Conservation (phyloP, 1,140 invertebrate species). For the Brachionus plicatilis region DNA sequence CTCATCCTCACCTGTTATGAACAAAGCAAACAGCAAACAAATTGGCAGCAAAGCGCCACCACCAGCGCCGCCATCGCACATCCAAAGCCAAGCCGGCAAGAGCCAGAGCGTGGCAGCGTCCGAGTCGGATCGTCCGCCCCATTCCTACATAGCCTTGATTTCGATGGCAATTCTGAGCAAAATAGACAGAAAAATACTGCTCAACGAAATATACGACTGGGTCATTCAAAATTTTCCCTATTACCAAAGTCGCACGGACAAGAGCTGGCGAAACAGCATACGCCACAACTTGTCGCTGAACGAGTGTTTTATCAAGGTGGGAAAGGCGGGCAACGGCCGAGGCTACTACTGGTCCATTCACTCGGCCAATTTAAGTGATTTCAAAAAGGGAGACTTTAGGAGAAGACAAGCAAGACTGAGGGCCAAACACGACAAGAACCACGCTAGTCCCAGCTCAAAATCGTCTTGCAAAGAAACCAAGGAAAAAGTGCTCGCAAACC, state of each 20-base stretch:
- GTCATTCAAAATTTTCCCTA: conserved; percentile 84
- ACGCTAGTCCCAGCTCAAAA: not conserved
- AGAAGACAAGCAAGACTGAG: conserved; percentile 79
- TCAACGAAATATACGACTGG: conserved; percentile 96
- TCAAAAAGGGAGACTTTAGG: conserved; percentile 85
- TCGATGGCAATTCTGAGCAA: conserved; percentile 95
- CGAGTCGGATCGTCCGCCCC: conserved; percentile 71
- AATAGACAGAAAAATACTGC: conserved; percentile 83
- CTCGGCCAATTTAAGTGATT: conserved; percentile 88
- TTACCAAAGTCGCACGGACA: conserved; percentile 68
- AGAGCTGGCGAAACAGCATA: conserved; percentile 87
- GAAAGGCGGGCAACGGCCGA: conserved; percentile 77
- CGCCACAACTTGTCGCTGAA: conserved; percentile 89
- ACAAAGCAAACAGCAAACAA: not conserved
- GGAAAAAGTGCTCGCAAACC: not conserved
- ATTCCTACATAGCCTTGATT: conserved; percentile 94
- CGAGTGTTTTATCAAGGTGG: conserved; percentile 93
- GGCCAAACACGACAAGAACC: conserved; percentile 42
- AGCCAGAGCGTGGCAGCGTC: not conserved
- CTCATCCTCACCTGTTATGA: not conserved
- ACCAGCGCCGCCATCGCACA: not conserved
- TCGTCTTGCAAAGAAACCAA: not conserved
- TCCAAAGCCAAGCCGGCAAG: not conserved
- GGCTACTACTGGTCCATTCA: conserved; percentile 95
- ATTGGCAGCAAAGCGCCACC: not conserved